These are phyloP conservation scores for Geothlypis trichas DNA, from an alignment of 2,113 vertebrate species.

Conservation along the genomic window DNA sequence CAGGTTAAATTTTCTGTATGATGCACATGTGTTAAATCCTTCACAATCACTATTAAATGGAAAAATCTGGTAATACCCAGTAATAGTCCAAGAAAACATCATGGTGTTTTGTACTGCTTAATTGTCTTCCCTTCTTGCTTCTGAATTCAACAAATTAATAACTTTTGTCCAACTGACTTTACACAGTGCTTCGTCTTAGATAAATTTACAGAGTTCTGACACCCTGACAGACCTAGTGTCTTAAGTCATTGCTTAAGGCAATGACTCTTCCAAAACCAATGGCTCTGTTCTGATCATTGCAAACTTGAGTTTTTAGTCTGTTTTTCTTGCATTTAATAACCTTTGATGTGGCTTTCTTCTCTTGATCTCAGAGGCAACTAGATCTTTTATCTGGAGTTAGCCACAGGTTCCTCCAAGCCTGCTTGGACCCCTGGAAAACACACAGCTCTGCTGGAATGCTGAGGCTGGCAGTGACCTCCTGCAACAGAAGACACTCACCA, in stretches of 20 bases:
- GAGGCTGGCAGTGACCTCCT: background rate
- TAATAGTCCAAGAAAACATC: background rate
- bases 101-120: background rate
- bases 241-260: background rate
- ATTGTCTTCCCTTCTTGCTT: background rate
- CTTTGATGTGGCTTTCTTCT: background rate
- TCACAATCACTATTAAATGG: background rate
- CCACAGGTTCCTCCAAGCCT: background rate
- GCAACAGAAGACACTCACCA: conserved; percentile 71
- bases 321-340: background rate
- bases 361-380: background rate
- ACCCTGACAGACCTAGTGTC: background rate
- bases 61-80: background rate
- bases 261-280: background rate
- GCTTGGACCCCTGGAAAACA: background rate
- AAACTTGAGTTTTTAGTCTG: background rate
- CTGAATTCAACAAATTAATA: background rate
- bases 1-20: background rate
- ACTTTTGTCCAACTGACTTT: background rate
- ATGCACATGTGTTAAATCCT: background rate
- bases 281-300: background rate
- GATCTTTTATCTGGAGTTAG: background rate
- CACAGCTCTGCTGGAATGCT: background rate
- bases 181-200: background rate
- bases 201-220: background rate